Evolutionary conservation across 64 coral and sea anemone genomes (phyloP).

Genomic region (Acropora tenuis): DNA sequence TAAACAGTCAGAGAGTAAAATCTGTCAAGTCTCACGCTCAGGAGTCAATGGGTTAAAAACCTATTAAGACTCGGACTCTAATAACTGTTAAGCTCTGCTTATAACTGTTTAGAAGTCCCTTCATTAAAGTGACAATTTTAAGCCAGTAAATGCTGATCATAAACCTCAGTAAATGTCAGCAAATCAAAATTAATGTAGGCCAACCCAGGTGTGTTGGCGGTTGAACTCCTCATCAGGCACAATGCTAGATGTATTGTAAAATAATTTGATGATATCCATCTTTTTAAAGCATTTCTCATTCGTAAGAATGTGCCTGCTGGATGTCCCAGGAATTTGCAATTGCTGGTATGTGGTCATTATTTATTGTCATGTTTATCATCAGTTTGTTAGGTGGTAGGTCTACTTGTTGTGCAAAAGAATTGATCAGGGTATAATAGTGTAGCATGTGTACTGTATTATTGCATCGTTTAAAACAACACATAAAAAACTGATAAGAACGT

Average conservation of each 20-base stretch:
- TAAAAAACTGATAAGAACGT: not conserved
- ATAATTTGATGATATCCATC: not conserved
- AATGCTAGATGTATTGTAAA: not conserved
- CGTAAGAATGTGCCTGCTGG: not conserved
- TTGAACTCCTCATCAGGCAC: not conserved
- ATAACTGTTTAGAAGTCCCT: not conserved
- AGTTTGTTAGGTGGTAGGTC: not conserved
- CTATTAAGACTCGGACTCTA: not conserved
- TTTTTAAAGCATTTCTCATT: not conserved
- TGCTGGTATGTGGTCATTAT: not conserved
- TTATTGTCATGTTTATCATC: not conserved
- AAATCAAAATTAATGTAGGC: not conserved
- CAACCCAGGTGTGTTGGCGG: not conserved
- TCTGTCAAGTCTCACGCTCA: not conserved
- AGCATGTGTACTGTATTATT: not conserved
- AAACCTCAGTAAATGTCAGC: not conserved
- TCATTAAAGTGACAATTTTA: not conserved
- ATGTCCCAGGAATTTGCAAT: not conserved
- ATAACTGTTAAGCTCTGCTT: not conserved
- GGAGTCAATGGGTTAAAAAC: not conserved
- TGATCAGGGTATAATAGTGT: not conserved
- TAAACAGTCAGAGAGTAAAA: not conserved
- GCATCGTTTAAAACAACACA: not conserved
- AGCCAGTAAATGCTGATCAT: not conserved
- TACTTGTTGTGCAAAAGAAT: not conserved